A percentile compares a stretch with the other conserved stretches of the same genome.
These are phyloP conservation scores for Hipparchia semele DNA, from an alignment of 2,888 invertebrate genomes.

Conservation along the genomic window DNA sequence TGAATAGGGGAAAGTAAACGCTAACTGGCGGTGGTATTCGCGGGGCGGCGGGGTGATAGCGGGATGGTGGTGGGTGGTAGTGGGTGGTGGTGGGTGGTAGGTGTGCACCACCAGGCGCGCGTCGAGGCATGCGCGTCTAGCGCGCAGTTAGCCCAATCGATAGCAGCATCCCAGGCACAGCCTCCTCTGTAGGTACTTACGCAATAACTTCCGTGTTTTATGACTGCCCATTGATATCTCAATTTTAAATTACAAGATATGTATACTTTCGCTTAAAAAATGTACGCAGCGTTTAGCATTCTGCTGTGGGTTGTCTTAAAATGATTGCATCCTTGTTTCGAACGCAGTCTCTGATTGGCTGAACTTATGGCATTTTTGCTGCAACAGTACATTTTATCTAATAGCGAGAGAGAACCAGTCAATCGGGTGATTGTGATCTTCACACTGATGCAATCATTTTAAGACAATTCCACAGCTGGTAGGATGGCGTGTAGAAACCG, in stretches of 20 bases:
- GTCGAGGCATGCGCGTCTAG: constrained; percentile 62
- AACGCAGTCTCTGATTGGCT: too few relatives aligned
- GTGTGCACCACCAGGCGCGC: constrained; percentile 41
- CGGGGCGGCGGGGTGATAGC: constrained; percentile 9
- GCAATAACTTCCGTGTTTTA: constrained; percentile 57
- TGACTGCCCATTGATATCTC: constrained; percentile 9
- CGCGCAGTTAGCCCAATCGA: constrained; percentile 77
- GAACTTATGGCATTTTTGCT: too few relatives aligned
- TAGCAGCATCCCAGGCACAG: constrained; percentile 62
- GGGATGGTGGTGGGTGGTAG: constrained; percentile 10
- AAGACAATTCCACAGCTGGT: too few relatives aligned
- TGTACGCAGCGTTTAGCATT: too few relatives aligned
- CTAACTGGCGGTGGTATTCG: constrained; percentile 23
- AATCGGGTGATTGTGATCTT: too few relatives aligned
- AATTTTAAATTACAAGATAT: background rate
- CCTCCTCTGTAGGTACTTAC: constrained; percentile 70
- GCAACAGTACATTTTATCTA: too few relatives aligned
- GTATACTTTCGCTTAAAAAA: background rate
- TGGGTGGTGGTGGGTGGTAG: constrained; percentile 38
- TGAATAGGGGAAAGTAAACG: constrained; percentile 20
- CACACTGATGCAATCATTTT: too few relatives aligned
- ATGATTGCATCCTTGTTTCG: too few relatives aligned
- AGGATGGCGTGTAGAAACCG: too few relatives aligned
- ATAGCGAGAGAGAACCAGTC: too few relatives aligned
- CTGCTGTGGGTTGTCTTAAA: too few relatives aligned